Percentiles rank a stretch among this genome's conserved stretches.
phyloP scores from a whole-genome alignment of 2,888 invertebrate species.

The Drosophila kanekoi region DNA sequence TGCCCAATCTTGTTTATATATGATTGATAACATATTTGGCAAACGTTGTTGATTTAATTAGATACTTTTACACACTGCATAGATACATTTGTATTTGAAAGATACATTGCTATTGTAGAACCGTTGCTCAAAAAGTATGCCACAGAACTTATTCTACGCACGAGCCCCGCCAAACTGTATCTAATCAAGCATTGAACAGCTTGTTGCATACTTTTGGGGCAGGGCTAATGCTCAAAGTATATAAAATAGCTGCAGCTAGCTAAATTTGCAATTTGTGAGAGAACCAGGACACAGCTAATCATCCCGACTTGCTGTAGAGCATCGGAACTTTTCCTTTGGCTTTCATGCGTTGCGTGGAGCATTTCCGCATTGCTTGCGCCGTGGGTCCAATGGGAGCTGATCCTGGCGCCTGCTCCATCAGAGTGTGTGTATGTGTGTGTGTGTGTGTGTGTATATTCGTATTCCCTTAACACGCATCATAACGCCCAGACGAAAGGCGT shows the following conservation, averaged over 20 bases:
- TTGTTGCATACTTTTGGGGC: conserved; percentile 50
- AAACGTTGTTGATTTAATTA: no score
- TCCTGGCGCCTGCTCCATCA: conserved; percentile 10
- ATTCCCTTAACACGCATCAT: conserved; percentile 77
- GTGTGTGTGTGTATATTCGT: conserved; percentile 22
- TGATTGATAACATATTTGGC: no score
- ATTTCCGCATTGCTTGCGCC: conserved; percentile 39
- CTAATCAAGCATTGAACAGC: no score
- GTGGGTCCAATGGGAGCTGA: conserved; percentile 24
- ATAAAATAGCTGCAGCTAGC: background rate
- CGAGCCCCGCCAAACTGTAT: background rate
- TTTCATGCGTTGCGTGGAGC: conserved; percentile 25
- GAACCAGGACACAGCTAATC: conserved; percentile 10
- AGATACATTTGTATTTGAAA: background rate
- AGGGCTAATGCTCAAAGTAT: background rate
- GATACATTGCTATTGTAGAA: background rate
- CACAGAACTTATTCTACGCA: conserved; percentile 7
- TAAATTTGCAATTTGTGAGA: background rate
- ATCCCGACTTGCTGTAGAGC: conserved; percentile 30
- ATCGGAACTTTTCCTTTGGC: conserved; percentile 34
- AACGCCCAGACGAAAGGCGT: conserved; percentile 75
- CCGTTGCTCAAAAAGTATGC: conserved; percentile 36
- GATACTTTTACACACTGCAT: no score
- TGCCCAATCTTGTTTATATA: no score
- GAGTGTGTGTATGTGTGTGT: conserved; percentile 9